These are phyloP conservation scores for Neostethus bicornis DNA, from an alignment of 2,797 vertebrate genomes.

Conservation along the genomic window DNA sequence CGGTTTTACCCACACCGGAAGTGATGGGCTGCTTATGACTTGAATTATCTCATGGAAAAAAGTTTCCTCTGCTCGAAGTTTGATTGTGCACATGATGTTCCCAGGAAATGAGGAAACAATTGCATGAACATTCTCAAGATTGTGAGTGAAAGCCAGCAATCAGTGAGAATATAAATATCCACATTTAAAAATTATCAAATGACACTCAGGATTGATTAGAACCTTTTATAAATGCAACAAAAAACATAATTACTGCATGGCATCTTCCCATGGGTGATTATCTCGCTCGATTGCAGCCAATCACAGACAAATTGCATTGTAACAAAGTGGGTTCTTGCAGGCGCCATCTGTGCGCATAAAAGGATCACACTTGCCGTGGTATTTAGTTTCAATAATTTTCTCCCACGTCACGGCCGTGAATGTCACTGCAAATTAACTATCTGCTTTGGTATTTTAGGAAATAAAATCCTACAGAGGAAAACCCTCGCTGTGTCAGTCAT, in stretches of 20 bases:
- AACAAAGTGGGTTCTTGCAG: slow-evolving; percentile 31
- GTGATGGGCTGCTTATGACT: slow-evolving; percentile 16
- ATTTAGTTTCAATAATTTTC: slow-evolving; percentile 44
- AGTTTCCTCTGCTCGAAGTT: slow-evolving; percentile 11
- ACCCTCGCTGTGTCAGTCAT: slow-evolving; percentile 37
- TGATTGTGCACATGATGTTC: slow-evolving; percentile 14
- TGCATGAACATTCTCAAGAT: slow-evolving; percentile 1
- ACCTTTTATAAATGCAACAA: slow-evolving; percentile 59
- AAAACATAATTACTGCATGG: slow-evolving; percentile 54
- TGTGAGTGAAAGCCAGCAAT: slow-evolving; percentile 14
- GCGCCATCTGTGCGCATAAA: slow-evolving; percentile 61
- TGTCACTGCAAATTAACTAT: slow-evolving; percentile 48
- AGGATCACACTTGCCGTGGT: slow-evolving; percentile 23
- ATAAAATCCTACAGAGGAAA: slow-evolving; percentile 37
- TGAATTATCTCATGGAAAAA: slow-evolving; percentile 5
- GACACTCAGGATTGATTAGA: slow-evolving; percentile 60
- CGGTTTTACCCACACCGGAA: slow-evolving; percentile 1
- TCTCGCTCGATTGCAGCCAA: slow-evolving; percentile 66
- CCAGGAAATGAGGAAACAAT: slow-evolving; percentile 34
- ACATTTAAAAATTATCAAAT: slow-evolving; percentile 47
- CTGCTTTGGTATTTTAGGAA: slow-evolving; percentile 41
- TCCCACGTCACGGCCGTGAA: slow-evolving; percentile 48
- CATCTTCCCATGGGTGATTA: slow-evolving; percentile 47
- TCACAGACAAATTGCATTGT: slow-evolving; percentile 62
- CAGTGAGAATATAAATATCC: slow-evolving; percentile 47